Percentiles rank a stretch among this genome's conserved stretches.
These are phyloP conservation scores for Rhingia rostrata DNA, from an alignment of 2,888 invertebrate species.

Conservation along the genomic window DNA sequence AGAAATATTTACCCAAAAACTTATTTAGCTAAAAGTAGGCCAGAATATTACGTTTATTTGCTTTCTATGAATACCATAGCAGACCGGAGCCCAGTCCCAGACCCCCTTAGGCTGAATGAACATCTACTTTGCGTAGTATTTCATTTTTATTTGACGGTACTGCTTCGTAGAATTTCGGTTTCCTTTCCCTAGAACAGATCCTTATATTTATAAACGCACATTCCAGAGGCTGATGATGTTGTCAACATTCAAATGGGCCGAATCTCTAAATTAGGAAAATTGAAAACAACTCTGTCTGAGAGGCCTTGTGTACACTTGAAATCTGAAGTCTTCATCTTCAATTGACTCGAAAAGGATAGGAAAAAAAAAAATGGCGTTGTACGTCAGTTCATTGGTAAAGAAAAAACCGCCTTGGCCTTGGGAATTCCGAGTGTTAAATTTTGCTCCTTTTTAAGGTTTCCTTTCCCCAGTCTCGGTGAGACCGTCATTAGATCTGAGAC, in stretches of 20 bases:
- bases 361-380: no score
- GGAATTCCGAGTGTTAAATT: constrained; percentile 15
- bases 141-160: constrained; percentile 2
- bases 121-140: not conserved
- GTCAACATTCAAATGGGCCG: constrained; percentile 16
- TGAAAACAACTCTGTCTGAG: constrained; percentile 8
- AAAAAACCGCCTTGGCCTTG: not conserved
- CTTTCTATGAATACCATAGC: not conserved
- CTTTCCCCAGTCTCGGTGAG: not conserved
- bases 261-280: constrained; percentile 41
- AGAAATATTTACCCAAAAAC: constrained; percentile 13
- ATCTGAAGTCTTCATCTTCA: no score
- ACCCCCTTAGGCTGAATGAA: not conserved
- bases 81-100: not conserved
- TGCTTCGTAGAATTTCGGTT: not conserved
- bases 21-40: constrained; percentile 40
- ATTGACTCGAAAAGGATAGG: no score
- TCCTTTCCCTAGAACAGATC: not conserved
- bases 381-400: not conserved
- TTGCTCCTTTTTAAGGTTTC: not conserved
- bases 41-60: not conserved
- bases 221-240: not conserved
- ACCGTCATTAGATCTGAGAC: constrained; percentile 15
- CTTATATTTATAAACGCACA: not conserved
- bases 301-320: not conserved